Conservation (phyloP, 2,888 invertebrate genomes). For the Epistrophella euchroma region DNA sequence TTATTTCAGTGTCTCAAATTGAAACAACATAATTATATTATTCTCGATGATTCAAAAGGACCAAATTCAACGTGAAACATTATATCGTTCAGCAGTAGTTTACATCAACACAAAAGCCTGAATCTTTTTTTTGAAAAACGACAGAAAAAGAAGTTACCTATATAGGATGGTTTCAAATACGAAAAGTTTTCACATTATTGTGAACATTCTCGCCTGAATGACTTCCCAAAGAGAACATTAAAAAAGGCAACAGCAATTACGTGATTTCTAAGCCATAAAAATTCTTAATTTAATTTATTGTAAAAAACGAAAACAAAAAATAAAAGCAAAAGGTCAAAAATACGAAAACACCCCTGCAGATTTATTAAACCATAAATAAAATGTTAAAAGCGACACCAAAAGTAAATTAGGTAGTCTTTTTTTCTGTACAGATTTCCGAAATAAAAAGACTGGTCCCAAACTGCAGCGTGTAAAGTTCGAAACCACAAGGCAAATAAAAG, state of each 20-base stretch:
- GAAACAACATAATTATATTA: too few relatives aligned
- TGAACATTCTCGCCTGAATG: conserved; percentile 38
- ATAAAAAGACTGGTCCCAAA: background rate
- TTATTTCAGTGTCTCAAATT: too few relatives aligned
- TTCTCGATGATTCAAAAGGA: too few relatives aligned
- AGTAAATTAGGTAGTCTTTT: conserved; percentile 52
- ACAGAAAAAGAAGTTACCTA: background rate
- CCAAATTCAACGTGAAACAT: too few relatives aligned
- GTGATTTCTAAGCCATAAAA: conserved; percentile 49
- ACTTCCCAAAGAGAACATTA: conserved; percentile 45
- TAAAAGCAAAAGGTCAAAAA: conserved; percentile 22
- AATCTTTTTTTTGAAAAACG: too few relatives aligned
- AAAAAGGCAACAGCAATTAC: conserved; percentile 40
- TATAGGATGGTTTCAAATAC: background rate
- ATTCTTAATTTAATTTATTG: conserved; percentile 48
- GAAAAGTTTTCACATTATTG: conserved; percentile 65
- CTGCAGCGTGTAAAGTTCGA: background rate
- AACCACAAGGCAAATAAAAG: conserved; percentile 47
- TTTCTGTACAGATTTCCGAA: background rate
- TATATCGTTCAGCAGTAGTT: too few relatives aligned
- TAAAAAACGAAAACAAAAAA: background rate
- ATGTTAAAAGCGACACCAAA: conserved; percentile 56
- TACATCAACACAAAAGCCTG: too few relatives aligned
- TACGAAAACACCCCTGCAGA: conserved; percentile 30
- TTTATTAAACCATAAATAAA: conserved; percentile 68